These are phyloP conservation scores for Gasterosteus aculeatus DNA, from an alignment of 2,113 vertebrate species.

Conservation along the genomic window DNA sequence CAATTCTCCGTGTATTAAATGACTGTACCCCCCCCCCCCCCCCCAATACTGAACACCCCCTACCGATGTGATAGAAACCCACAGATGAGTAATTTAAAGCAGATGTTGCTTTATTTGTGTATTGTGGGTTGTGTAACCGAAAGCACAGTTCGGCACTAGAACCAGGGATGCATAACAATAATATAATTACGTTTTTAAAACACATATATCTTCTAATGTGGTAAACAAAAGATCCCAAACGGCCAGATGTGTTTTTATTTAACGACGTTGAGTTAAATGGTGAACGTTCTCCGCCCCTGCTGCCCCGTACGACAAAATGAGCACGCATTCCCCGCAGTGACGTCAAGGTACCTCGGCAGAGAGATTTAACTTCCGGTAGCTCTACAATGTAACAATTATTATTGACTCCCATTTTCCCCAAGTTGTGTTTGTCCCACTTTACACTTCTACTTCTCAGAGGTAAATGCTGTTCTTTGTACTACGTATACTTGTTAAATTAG, in stretches of 20 bases:
- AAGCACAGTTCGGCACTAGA: fast-evolving
- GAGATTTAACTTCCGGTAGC: fast-evolving
- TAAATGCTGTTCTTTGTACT: too few species aligned
- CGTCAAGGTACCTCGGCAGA: not conserved
- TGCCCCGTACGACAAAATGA: conserved; percentile 20
- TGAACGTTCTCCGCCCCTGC: not conserved
- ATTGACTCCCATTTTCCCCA: not conserved
- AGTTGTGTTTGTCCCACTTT: too few species aligned
- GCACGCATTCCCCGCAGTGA: conserved; percentile 11
- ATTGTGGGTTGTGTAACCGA: not conserved
- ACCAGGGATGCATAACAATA: fast-evolving
- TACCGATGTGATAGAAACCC: not conserved
- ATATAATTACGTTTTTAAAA: fast-evolving
- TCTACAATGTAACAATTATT: conserved; percentile 36
- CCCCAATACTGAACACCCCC: fast-evolving
- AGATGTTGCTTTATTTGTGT: not conserved
- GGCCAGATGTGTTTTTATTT: fast-evolving
- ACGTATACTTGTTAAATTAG: too few species aligned
- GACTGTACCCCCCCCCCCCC: not conserved
- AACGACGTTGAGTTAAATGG: not conserved
- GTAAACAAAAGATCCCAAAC: not conserved
- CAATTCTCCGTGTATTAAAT: not conserved
- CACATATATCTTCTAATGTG: fast-evolving
- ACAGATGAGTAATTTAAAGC: too few species aligned
- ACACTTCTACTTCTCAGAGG: too few species aligned